Evolutionary conservation across 1,140 invertebrate species (phyloP).

Genomic region (Drosophila parabipectinata): DNA sequence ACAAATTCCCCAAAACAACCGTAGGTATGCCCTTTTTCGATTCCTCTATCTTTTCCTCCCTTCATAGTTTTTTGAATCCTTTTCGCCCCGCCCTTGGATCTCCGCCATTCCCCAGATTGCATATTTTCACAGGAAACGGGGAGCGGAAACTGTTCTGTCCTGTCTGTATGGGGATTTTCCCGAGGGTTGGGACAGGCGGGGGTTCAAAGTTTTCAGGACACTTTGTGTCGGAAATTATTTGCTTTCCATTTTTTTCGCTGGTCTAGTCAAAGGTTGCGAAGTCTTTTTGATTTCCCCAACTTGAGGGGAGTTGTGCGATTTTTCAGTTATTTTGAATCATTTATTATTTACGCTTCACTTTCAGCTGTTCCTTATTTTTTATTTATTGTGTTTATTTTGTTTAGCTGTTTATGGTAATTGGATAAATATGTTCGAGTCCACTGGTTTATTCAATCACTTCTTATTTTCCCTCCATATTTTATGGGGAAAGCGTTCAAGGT

Average conservation of each 20-base stretch:
- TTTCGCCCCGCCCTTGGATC: neutral
- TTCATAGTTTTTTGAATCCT: slow-evolving; percentile 9
- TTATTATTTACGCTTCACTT: slow-evolving; percentile 5
- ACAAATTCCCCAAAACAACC: too few species aligned
- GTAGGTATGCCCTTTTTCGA: neutral
- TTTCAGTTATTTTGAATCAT: slow-evolving; percentile 1
- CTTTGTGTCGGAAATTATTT: slow-evolving; percentile 41
- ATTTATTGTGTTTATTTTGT: neutral
- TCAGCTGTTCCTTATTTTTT: neutral
- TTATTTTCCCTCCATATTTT: neutral
- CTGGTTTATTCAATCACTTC: slow-evolving; percentile 8
- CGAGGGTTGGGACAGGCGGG: neutral
- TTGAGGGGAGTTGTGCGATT: slow-evolving; percentile 8
- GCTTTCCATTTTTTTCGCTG: slow-evolving; percentile 6
- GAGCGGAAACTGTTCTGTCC: slow-evolving; percentile 39
- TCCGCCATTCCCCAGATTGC: neutral
- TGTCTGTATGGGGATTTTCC: slow-evolving; percentile 9
- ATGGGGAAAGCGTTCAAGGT: neutral
- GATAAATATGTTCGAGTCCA: slow-evolving; percentile 11
- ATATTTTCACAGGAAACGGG: slow-evolving; percentile 56
- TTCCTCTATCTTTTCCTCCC: neutral
- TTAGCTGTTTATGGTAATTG: slow-evolving; percentile 8
- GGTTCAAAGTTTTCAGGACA: neutral
- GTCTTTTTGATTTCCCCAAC: slow-evolving; percentile 16
- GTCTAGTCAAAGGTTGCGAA: slow-evolving; percentile 13